Conservation (phyloP, 2,888 invertebrate species). For the Mechanitis messenoides region DNA sequence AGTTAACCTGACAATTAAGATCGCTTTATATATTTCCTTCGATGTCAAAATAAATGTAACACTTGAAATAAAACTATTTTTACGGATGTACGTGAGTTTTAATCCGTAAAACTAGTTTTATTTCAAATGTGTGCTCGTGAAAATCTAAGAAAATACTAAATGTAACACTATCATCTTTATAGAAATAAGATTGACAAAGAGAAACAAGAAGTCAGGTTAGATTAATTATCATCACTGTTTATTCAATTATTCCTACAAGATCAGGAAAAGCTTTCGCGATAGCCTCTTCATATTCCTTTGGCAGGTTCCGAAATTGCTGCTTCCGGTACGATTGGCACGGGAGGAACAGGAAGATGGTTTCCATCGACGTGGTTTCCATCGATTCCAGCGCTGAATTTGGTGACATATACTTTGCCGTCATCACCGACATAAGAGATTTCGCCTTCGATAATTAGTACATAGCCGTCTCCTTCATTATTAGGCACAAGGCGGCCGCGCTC, state of each 20-base stretch:
- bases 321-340: slow-evolving; percentile 14
- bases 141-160: too few species aligned
- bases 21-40: too few species aligned
- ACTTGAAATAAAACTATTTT: too few species aligned
- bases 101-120: too few species aligned
- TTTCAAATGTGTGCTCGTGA: too few species aligned
- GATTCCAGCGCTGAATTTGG: slow-evolving; percentile 49
- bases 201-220: not conserved
- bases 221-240: not conserved
- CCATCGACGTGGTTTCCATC: slow-evolving; percentile 47
- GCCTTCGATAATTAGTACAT: slow-evolving; percentile 43
- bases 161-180: too few species aligned
- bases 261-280: not conserved
- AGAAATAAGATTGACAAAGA: not conserved
- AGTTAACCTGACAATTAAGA: too few species aligned
- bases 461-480: slow-evolving; percentile 35
- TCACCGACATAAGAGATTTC: slow-evolving; percentile 44
- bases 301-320: not conserved
- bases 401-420: slow-evolving; percentile 52
- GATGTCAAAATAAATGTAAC: too few species aligned
- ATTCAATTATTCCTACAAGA: not conserved
- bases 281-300: not conserved
- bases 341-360: slow-evolving; percentile 39
- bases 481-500: slow-evolving; percentile 44
- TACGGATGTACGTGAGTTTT: too few species aligned